These are phyloP conservation scores for Spodoptera littoralis DNA, from an alignment of 2,888 invertebrate species.

Conservation along the genomic window DNA sequence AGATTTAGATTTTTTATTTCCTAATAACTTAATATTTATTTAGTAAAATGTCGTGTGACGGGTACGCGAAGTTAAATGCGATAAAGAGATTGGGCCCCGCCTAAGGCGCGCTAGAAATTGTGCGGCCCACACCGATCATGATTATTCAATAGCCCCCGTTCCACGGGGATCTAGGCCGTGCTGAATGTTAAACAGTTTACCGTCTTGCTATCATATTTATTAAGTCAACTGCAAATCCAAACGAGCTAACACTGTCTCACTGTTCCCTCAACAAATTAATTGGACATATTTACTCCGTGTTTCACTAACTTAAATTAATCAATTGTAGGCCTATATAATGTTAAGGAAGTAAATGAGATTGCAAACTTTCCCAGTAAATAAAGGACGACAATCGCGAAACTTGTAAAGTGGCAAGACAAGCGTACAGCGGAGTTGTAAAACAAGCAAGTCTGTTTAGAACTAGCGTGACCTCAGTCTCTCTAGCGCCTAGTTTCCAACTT, in stretches of 20 bases:
- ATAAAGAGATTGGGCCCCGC: constrained; percentile 63
- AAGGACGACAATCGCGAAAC: constrained; percentile 37
- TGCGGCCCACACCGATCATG: constrained; percentile 80
- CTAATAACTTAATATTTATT: constrained; percentile 38
- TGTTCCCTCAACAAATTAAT: constrained; percentile 23
- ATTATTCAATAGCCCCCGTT: constrained; percentile 84
- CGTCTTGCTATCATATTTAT: constrained; percentile 63
- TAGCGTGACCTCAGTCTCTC: constrained; percentile 23
- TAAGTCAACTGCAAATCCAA: constrained; percentile 54
- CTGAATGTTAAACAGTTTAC: constrained; percentile 80
- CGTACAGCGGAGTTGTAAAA: constrained; percentile 41
- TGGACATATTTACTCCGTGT: constrained; percentile 19
- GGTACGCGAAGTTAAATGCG: constrained; percentile 51
- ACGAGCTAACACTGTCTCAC: constrained; percentile 38
- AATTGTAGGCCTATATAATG: constrained; percentile 21
- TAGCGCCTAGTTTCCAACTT: constrained; percentile 29
- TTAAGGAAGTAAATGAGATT: constrained; percentile 46
- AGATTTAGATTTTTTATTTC: neutral
- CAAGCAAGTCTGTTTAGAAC: constrained; percentile 48
- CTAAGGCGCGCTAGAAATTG: constrained; percentile 66
- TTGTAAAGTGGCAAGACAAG: constrained; percentile 47
- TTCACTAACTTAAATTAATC: constrained; percentile 22
- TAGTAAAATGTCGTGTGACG: constrained; percentile 32
- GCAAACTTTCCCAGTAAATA: constrained; percentile 44
- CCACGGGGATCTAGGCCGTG: constrained; percentile 74